These are phyloP conservation scores for Martes martes DNA, from an alignment of 2,113 vertebrate genomes.

Conservation along the genomic window DNA sequence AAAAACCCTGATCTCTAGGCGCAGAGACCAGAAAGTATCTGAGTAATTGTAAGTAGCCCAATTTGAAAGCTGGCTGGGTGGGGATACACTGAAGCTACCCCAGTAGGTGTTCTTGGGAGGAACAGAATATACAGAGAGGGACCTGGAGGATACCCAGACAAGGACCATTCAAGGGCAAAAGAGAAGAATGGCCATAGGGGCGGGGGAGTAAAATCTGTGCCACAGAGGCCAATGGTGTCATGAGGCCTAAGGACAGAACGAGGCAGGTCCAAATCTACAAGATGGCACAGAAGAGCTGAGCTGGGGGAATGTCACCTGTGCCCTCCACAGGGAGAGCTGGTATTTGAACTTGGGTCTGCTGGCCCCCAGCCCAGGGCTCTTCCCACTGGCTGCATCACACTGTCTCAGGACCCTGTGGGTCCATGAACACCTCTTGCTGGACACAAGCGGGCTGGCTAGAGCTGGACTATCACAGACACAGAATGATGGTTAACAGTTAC, in stretches of 20 bases:
- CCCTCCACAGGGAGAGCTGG: neutral
- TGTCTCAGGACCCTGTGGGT: neutral
- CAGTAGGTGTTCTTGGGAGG: neutral
- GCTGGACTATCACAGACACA: neutral
- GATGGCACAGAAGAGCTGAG: neutral
- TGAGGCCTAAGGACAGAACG: neutral
- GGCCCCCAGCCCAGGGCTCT: neutral
- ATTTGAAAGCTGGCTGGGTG: neutral
- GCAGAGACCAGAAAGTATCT: neutral
- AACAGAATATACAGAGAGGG: neutral
- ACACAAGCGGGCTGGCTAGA: neutral
- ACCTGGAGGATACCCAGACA: neutral
- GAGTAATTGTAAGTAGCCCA: neutral
- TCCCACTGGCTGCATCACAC: neutral
- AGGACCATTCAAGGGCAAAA: neutral
- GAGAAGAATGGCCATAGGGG: neutral
- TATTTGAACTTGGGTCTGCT: neutral
- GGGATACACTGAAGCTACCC: neutral
- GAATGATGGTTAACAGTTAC: neutral
- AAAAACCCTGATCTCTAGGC: neutral
- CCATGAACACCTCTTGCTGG: neutral
- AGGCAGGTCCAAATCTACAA: neutral
- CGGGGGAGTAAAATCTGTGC: neutral
- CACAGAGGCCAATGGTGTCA: neutral
- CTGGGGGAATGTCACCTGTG: too few species aligned